Percentiles rank a stretch among this genome's conserved stretches.
phyloP scores from a whole-genome alignment of 37 sponge, comb jelly and placozoan species.

The Beroe ovata region DNA sequence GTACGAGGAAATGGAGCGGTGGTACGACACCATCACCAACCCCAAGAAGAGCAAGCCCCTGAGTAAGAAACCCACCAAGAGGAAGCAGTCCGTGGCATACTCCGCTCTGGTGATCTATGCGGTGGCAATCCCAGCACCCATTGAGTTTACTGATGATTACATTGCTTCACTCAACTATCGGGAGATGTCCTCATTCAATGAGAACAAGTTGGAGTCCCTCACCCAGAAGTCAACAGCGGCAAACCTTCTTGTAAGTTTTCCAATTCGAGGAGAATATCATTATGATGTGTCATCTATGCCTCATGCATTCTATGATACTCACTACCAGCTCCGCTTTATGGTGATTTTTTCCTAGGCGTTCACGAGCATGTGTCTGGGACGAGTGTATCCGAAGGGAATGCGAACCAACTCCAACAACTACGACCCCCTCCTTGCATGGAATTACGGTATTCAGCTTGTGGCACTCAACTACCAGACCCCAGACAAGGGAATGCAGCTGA shows the following conservation, averaged over 20 bases:
- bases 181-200: constrained; percentile 96
- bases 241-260: background rate
- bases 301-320: background rate
- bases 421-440: constrained; percentile 92
- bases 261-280: too few relatives aligned
- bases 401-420: constrained; percentile 94
- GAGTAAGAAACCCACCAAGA: constrained; percentile 20
- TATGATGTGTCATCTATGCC: constrained; percentile 16
- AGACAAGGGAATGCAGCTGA: constrained; percentile 96
- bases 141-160: constrained; percentile 34
- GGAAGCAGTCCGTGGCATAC: constrained; percentile 1
- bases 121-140: constrained; percentile 25
- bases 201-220: constrained; percentile 80
- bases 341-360: background rate
- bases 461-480: constrained; percentile 97
- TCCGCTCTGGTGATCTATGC: constrained; percentile 61
- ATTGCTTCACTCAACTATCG: constrained; percentile 73
- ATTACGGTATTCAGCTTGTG: constrained; percentile 88
- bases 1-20: constrained; percentile 50
- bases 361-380: constrained; percentile 69
- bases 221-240: background rate
- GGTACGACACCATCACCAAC: constrained; percentile 39
- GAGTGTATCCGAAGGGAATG: constrained; percentile 93
- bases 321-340: background rate
- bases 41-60: background rate